These are phyloP conservation scores for Molanna angustata DNA, from an alignment of 2,888 invertebrate genomes.

Conservation along the genomic window DNA sequence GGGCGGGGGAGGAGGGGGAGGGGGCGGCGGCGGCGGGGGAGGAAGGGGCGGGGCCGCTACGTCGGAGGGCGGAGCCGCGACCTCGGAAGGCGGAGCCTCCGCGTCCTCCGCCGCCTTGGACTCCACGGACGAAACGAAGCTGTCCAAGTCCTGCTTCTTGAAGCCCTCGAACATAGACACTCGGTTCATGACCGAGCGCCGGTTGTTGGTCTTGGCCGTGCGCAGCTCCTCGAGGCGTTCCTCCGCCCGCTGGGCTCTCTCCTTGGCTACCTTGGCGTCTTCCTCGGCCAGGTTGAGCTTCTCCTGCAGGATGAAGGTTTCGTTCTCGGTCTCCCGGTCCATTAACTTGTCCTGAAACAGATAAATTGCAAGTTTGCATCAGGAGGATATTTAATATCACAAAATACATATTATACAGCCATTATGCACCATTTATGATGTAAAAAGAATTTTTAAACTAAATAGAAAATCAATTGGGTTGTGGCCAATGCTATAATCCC, in stretches of 20 bases:
- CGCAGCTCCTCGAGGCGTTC: conserved; percentile 40
- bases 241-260: conserved; percentile 60
- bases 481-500: too few species aligned
- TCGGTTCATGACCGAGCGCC: conserved; percentile 30
- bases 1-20: conserved; percentile 41
- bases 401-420: too few species aligned
- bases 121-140: too few species aligned
- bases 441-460: too few species aligned
- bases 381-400: too few species aligned
- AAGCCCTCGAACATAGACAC: conserved; percentile 25
- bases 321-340: conserved; percentile 63
- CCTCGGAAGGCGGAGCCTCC: conserved; percentile 29
- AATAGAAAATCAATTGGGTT: too few species aligned
- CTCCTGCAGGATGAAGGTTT: conserved; percentile 67
- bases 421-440: too few species aligned
- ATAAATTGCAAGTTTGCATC: too few species aligned
- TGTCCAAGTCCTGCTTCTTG: not conserved
- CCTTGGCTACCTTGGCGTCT: conserved; percentile 60
- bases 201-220: conserved; percentile 25
- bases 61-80: conserved; percentile 38
- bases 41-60: conserved; percentile 35
- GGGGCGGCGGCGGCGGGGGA: conserved; percentile 43
- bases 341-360: conserved; percentile 57
- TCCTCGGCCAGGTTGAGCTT: conserved; percentile 66
- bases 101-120: not conserved